A percentile compares a stretch with the other conserved stretches of the same genome.
These are phyloP conservation scores for Proteles cristata DNA, from an alignment of 2,113 vertebrate genomes.

Conservation along the genomic window DNA sequence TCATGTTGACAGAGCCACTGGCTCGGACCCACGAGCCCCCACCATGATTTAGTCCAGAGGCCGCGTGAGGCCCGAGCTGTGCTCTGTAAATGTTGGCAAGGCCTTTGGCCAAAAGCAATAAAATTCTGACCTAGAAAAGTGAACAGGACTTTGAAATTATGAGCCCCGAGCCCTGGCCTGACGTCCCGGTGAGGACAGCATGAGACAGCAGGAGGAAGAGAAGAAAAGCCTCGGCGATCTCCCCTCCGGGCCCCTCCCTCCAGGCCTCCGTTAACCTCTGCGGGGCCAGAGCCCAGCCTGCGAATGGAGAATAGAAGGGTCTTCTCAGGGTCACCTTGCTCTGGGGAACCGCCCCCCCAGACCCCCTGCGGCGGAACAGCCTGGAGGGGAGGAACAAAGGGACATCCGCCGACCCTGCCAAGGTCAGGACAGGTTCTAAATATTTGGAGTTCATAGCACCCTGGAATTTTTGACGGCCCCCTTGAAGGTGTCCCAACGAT, in stretches of 20 bases:
- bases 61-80: fast-evolving
- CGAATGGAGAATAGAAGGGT: background rate
- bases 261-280: background rate
- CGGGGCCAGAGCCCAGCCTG: background rate
- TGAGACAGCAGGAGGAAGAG: background rate
- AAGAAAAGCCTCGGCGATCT: background rate
- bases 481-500: background rate
- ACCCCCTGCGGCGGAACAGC: background rate
- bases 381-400: no score
- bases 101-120: slow-evolving; percentile 48
- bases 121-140: background rate
- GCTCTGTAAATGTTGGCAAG: background rate
- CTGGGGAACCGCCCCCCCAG: background rate
- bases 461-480: background rate
- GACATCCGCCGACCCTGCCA: background rate
- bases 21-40: background rate
- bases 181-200: no score
- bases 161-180: background rate
- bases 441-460: background rate
- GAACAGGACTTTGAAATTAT: background rate
- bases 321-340: background rate
- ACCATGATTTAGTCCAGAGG: background rate
- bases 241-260: background rate
- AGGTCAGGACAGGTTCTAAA: background rate
- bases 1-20: background rate